phyloP scores from a whole-genome alignment of 2,888 invertebrate species.

The Eupithecia tripunctaria region DNA sequence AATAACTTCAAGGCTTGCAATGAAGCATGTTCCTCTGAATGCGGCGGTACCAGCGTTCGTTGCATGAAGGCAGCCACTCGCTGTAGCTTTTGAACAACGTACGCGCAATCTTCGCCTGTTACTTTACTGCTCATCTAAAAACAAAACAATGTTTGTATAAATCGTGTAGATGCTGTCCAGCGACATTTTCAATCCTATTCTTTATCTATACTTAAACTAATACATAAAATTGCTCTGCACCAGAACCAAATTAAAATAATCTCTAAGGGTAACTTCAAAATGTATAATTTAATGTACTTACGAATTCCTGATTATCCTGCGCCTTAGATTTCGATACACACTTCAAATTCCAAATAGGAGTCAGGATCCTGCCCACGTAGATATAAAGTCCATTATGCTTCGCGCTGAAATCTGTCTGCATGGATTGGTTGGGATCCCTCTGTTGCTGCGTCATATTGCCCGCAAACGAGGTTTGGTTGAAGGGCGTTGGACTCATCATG shows the following conservation, averaged over 20 bases:
- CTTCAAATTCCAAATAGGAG: conserved; percentile 94
- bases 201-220: not conserved
- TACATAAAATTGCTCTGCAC: not conserved
- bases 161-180: not conserved
- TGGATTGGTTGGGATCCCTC: conserved; percentile 68
- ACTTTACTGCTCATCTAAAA: conserved; percentile 87
- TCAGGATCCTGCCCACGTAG: conserved; percentile 93
- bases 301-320: conserved; percentile 83
- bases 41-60: conserved; percentile 68
- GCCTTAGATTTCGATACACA: conserved; percentile 86
- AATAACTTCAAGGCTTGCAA: conserved; percentile 90
- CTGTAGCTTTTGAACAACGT: conserved; percentile 90
- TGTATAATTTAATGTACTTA: conserved; percentile 68
- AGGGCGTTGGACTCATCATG: conserved; percentile 65
- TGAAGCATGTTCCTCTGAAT: conserved; percentile 88
- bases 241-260: not conserved
- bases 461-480: conserved; percentile 73
- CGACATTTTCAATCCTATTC: not conserved
- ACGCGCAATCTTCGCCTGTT: conserved; percentile 88
- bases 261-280: not conserved
- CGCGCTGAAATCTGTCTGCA: conserved; percentile 84
- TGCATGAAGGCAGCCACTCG: conserved; percentile 89
- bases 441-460: conserved; percentile 71
- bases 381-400: conserved; percentile 97
- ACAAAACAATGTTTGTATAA: conserved; percentile 19